Evolutionary conservation across 2,888 invertebrate genomes (phyloP).

Genomic region (Phragmatobia fuliginosa): DNA sequence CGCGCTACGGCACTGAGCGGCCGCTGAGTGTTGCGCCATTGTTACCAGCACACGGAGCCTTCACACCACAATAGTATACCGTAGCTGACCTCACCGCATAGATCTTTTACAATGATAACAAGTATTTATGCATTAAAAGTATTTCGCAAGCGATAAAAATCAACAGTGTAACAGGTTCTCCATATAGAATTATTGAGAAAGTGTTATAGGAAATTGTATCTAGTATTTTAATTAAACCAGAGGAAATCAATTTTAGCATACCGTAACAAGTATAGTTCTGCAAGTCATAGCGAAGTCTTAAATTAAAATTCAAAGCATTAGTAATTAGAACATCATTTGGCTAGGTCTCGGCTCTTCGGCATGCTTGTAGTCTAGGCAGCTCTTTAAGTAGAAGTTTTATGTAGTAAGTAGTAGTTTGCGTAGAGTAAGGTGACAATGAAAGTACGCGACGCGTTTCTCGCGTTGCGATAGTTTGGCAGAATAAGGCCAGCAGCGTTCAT

Average conservation of each 20-base stretch:
- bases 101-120: slow-evolving; percentile 58
- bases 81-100: slow-evolving; percentile 70
- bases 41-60: slow-evolving; percentile 48
- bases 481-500: slow-evolving; percentile 85
- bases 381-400: slow-evolving; percentile 31
- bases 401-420: slow-evolving; percentile 55
- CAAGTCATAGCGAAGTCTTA: slow-evolving; percentile 11
- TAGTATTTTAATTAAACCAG: neutral
- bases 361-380: neutral
- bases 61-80: slow-evolving; percentile 63
- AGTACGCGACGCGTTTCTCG: slow-evolving; percentile 82
- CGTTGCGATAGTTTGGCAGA: slow-evolving; percentile 79
- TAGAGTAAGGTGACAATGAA: slow-evolving; percentile 80
- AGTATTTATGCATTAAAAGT: slow-evolving; percentile 41
- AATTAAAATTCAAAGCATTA: slow-evolving; percentile 4
- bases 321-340: slow-evolving; percentile 5
- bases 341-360: neutral
- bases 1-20: slow-evolving; percentile 5
- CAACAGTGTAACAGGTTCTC: slow-evolving; percentile 21
- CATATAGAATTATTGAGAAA: slow-evolving; percentile 19
- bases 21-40: slow-evolving; percentile 58
- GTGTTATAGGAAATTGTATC: slow-evolving; percentile 13
- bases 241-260: slow-evolving; percentile 12
- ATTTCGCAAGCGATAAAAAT: slow-evolving; percentile 25
- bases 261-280: slow-evolving; percentile 6